Base-by-base conservation (phyloP, 2,888 invertebrate genomes). In the Alcis repandata region DNA sequence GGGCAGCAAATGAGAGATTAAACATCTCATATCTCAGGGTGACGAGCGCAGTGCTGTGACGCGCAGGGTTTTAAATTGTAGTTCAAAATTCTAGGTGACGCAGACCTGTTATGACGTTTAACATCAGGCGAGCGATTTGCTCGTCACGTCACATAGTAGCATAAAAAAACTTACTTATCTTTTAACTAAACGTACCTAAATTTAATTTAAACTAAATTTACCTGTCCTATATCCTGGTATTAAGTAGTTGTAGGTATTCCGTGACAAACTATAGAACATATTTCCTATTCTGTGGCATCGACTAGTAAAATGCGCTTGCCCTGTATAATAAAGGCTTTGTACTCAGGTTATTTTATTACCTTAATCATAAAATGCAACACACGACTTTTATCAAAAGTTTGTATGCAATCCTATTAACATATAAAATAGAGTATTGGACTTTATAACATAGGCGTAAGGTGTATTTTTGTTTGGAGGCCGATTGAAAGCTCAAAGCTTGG, bases 401-500 rank as follows among this genome's bases (percentile, higher is more conserved):
- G 66, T 69, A 69, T 70, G 73, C 71, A 67, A 63, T 69, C 63
- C 58, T 66, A 27, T 69, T 66, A 60, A 13, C n/a, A n/a, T 57
- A 61, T 46, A 41, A 17, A 43, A 17, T 17, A 56, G 43, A 46
- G 9, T 2, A 75, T 67, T 60, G 52, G 36, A 68, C 69, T 63
- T 54, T 74, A 69, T 8, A 0, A 0, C 0, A 0, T 15, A 0
- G 0, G 0, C 0, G 0, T 71, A 80, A 68, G 38, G 64, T 72
- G 32, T 1, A 51, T 36, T 65, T 60, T 69, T 6, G 3, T 27
- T 32, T 63, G 58, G 6, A 27, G 33, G 36, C 32, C 33, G 4
- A 38, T 32, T 10, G 43, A 60, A 81, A 82, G 80, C 80, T 82
- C 74, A 69, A 80, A 82, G 81, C 79, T 81, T 61, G 0, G 8